Conservation (phyloP, 2,113 vertebrate species). For the Fregetta grallaria region DNA sequence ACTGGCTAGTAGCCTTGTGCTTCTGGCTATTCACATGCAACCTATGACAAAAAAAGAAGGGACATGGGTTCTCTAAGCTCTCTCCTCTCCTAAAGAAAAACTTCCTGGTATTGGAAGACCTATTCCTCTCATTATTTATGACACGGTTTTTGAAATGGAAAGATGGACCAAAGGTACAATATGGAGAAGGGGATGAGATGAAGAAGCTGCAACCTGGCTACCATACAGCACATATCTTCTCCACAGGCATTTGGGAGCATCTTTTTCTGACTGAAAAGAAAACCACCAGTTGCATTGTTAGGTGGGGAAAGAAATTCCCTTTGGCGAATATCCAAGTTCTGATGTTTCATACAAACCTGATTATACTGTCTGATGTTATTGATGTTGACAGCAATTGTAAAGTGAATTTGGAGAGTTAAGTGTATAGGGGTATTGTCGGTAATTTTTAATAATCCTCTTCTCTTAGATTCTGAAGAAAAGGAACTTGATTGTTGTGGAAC, state of each 20-base stretch:
- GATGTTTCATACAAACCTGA: slow-evolving; percentile 24
- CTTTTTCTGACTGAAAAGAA: not conserved
- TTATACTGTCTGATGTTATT: slow-evolving; percentile 26
- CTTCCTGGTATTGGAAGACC: not conserved
- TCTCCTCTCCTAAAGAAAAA: not conserved
- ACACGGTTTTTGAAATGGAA: not conserved
- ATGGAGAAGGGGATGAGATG: not conserved
- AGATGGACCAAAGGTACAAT: not conserved
- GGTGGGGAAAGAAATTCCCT: not conserved
- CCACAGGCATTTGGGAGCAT: not conserved
- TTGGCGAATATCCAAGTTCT: not conserved
- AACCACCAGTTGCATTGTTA: not conserved
- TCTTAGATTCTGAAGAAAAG: not conserved
- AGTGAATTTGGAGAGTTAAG: slow-evolving; percentile 55
- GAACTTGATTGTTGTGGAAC: not conserved
- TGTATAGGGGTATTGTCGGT: not conserved
- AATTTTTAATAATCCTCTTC: slow-evolving; percentile 50
- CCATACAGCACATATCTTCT: not conserved
- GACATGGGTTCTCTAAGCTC: not conserved
- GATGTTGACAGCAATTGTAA: slow-evolving; percentile 39
- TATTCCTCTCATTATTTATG: not conserved
- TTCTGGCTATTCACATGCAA: accelerated
- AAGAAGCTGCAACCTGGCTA: not conserved
- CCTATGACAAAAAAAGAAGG: not conserved
- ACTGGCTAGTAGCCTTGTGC: not conserved